phyloP scores from a whole-genome alignment of 2,113 vertebrate species.

The Eubucco bourcierii region DNA sequence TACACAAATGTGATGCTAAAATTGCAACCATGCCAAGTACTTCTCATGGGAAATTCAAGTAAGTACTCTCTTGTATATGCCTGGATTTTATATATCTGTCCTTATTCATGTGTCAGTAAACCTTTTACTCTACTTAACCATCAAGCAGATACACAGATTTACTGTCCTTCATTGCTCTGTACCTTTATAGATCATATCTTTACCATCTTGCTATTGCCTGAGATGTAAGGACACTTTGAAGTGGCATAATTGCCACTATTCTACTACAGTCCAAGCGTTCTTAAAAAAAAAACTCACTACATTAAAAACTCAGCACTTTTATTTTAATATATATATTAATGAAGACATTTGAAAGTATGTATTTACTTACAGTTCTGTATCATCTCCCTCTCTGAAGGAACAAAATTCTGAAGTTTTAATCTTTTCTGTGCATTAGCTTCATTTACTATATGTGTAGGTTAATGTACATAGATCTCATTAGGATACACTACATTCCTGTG shows the following conservation, averaged over 20 bases:
- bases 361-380: not conserved
- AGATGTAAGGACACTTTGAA: not conserved
- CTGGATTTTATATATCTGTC: not conserved
- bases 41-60: not conserved
- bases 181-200: not conserved
- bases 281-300: not conserved
- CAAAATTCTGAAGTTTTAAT: not conserved
- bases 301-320: not conserved
- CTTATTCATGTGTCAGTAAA: not conserved
- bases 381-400: not conserved
- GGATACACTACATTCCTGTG: not conserved
- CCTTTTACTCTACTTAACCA: not conserved
- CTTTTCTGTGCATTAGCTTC: not conserved
- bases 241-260: not conserved
- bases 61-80: not conserved
- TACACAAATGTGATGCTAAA: not conserved
- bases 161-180: not conserved
- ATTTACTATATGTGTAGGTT: not conserved
- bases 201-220: not conserved
- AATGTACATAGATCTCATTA: not conserved
- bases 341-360: not conserved
- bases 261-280: not conserved
- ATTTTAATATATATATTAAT: not conserved
- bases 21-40: not conserved
- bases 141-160: not conserved